Evolutionary conservation across 2,888 invertebrate species (phyloP), one percentile per base, ranked within the genome.

Genomic region (Luperina testacea): DNA sequence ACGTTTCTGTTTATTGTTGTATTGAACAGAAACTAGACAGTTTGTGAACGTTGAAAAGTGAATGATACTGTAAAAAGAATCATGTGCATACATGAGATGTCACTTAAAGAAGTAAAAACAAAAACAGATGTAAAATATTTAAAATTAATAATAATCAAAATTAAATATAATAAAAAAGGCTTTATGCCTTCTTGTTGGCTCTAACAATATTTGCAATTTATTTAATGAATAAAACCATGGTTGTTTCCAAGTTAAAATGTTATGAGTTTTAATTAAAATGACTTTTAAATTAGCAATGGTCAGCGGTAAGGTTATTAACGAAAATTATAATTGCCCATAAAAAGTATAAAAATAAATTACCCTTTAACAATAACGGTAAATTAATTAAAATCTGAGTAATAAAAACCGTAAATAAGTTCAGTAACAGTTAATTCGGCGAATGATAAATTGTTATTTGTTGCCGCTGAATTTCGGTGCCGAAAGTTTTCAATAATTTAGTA

Each of bases 401-500:
- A 87, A 84, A 84, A 84, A 76, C 67, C 67, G 78, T 78, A 75
- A 82, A 76, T 81, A 80, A 80, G 72, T 76, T 70, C 82, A 59
- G 83, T 77, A 75, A 75, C 82, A 68, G 85, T 87, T 87, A 80
- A 87, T 87, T 84, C 70, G 24, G 64, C 5, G 57, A 82, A 80
- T 75, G 80, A 84, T 84, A 87, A 73, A 87, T 87, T 87, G 76
- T 80, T 86, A 86, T 86, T 87, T 78, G 84, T 82, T 79, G 63
- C 74, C 69, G 20, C 63, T 8, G 76, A 81, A 85, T 75, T 72
- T 83, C 68, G 78, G 87, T 77, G 81, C 20, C 38, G 76, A 85
- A 85, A 85, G 80, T 83, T 87, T 78, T 45, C 77, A 83, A 77
- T 80, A 87, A 85, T 78, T 83, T 67, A 82, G 87, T 84, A 85